A percentile compares a stretch with the other conserved stretches of the same genome.
Conservation (phyloP, 2,888 invertebrate genomes). For the Trichopria drosophilae region DNA sequence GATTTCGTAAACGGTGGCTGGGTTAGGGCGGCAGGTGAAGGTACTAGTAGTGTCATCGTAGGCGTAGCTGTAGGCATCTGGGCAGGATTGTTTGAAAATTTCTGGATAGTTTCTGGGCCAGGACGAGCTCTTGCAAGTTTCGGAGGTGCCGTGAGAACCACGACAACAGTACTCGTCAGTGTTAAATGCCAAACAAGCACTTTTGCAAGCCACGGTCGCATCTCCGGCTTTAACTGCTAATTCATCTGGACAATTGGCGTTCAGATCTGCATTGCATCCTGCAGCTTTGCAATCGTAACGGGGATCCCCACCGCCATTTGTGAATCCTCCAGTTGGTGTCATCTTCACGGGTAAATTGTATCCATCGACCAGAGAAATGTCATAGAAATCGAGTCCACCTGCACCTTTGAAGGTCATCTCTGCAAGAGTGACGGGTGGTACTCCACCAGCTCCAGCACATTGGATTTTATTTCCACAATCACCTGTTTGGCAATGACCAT, state of each 20-base stretch:
- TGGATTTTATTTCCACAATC: too few species aligned
- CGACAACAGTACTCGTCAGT: conserved; percentile 4
- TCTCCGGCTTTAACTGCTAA: background rate
- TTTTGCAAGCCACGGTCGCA: background rate
- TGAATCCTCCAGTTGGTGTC: conserved; percentile 3
- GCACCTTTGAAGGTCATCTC: background rate
- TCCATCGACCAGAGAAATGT: background rate
- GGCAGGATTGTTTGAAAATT: background rate
- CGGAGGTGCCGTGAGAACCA: background rate
- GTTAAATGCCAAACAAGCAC: background rate
- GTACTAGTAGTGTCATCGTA: conserved; percentile 5
- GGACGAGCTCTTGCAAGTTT: background rate
- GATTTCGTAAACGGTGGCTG: background rate
- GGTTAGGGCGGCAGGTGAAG: background rate
- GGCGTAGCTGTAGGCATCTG: background rate
- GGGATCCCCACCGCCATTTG: background rate
- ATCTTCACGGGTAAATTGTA: conserved; percentile 2
- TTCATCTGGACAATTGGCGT: background rate
- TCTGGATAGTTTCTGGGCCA: conserved; percentile 2
- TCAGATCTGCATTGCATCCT: background rate
- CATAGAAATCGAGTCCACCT: background rate
- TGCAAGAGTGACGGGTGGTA: background rate
- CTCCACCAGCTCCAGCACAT: too few species aligned
- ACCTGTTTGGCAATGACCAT: too few species aligned
- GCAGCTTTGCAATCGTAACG: background rate